Conservation (phyloP, 2,888 invertebrate genomes). For the Tenthredo distinguenda region DNA sequence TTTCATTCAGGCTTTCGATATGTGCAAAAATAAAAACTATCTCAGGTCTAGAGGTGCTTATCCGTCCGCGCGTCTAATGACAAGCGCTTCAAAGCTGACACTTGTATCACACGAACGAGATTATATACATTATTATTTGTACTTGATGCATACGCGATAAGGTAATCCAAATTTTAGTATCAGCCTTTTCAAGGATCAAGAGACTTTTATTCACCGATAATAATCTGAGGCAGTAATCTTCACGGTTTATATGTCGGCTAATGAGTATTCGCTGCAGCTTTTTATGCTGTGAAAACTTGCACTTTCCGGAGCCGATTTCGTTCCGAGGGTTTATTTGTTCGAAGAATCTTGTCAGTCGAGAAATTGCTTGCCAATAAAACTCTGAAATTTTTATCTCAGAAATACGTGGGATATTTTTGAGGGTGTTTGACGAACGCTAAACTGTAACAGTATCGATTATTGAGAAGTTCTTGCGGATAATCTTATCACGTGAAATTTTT, state of each 20-base stretch:
- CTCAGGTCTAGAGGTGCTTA: neutral
- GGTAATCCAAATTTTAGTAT: neutral
- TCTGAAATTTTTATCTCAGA: neutral
- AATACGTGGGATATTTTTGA: neutral
- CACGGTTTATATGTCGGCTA: neutral
- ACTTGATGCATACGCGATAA: neutral
- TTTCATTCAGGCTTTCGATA: neutral
- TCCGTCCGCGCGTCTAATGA: neutral
- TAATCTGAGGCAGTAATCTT: neutral
- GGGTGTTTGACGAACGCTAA: neutral
- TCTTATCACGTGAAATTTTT: neutral
- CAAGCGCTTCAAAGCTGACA: neutral
- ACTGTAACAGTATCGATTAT: neutral
- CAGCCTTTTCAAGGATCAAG: neutral
- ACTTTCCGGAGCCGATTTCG: neutral
- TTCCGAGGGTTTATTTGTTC: neutral
- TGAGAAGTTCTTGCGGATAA: neutral
- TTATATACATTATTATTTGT: neutral
- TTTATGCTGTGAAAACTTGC: neutral
- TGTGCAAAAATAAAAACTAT: neutral
- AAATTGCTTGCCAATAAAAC: neutral
- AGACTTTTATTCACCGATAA: neutral
- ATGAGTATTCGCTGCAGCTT: neutral
- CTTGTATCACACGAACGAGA: neutral
- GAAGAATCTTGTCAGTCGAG: neutral